These are phyloP conservation scores for Daphoenositta chrysoptera DNA, from an alignment of 2,113 vertebrate genomes.

Conservation along the genomic window DNA sequence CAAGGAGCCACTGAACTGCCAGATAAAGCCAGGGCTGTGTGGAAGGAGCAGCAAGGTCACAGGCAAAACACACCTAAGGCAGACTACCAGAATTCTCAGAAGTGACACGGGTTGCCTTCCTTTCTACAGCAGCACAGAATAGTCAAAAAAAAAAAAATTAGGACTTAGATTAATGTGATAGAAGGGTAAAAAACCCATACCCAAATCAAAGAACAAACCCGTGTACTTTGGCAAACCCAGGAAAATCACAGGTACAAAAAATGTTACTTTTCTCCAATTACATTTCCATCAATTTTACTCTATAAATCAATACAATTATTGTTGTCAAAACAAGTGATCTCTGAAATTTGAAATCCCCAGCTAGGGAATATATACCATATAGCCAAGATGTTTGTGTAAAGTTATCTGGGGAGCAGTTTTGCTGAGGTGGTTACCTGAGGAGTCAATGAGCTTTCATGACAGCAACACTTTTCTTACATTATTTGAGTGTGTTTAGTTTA, in stretches of 20 bases:
- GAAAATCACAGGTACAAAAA: background rate
- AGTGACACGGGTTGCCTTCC: background rate
- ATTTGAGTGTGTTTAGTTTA: background rate
- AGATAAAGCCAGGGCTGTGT: background rate
- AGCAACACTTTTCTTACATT: background rate
- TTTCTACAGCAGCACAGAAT: background rate
- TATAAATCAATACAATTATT: background rate
- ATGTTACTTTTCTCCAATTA: background rate
- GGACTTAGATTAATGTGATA: background rate
- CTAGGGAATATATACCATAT: background rate
- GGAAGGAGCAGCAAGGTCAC: background rate
- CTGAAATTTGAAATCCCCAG: background rate
- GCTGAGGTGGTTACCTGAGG: background rate
- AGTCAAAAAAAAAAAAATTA: background rate
- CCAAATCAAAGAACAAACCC: background rate
- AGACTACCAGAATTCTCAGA: background rate
- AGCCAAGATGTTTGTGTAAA: background rate
- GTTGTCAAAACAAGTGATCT: background rate
- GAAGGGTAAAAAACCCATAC: background rate
- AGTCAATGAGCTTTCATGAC: background rate
- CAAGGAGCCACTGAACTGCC: background rate
- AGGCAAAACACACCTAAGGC: background rate
- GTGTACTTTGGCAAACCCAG: background rate
- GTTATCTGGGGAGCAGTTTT: background rate
- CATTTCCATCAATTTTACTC: background rate